Evolutionary conservation across 2,888 invertebrate species (phyloP).

Genomic region (Abscondita cerata): DNA sequence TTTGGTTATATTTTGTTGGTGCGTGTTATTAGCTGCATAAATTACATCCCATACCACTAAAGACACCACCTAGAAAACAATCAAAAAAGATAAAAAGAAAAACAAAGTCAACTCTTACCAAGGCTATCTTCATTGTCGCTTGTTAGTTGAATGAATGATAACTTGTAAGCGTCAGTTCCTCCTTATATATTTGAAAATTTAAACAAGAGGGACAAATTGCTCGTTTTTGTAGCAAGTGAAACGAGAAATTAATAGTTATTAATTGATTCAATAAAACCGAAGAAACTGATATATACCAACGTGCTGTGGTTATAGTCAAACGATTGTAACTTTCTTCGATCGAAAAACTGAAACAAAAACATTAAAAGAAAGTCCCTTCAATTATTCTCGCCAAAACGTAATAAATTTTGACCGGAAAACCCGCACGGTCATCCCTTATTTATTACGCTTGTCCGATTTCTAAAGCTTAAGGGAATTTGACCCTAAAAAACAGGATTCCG

Average conservation of each 20-base stretch:
- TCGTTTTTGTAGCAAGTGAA: conserved; percentile 34
- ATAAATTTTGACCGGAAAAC: conserved; percentile 10
- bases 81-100: too few species aligned
- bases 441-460: not conserved
- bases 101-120: conserved; percentile 7
- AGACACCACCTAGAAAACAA: too few species aligned
- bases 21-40: conserved; percentile 13
- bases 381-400: not conserved
- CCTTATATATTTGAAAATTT: conserved; percentile 14
- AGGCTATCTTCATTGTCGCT: not conserved
- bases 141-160: conserved; percentile 11
- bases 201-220: conserved; percentile 15
- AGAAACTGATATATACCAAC: conserved; percentile 18
- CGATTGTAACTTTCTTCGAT: conserved; percentile 17
- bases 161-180: conserved; percentile 15
- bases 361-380: not conserved
- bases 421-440: not conserved
- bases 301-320: conserved; percentile 24
- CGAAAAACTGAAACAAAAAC: not conserved
- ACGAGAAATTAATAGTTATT: conserved; percentile 13
- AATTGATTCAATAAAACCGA: conserved; percentile 5
- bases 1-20: conserved; percentile 33
- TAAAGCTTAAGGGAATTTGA: conserved; percentile 21
- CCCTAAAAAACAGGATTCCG: conserved; percentile 15
- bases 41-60: conserved; percentile 9